A percentile compares a stretch with the other conserved stretches of the same genome.
phyloP scores from a whole-genome alignment of 2,113 vertebrate genomes.

The Pagrus major region DNA sequence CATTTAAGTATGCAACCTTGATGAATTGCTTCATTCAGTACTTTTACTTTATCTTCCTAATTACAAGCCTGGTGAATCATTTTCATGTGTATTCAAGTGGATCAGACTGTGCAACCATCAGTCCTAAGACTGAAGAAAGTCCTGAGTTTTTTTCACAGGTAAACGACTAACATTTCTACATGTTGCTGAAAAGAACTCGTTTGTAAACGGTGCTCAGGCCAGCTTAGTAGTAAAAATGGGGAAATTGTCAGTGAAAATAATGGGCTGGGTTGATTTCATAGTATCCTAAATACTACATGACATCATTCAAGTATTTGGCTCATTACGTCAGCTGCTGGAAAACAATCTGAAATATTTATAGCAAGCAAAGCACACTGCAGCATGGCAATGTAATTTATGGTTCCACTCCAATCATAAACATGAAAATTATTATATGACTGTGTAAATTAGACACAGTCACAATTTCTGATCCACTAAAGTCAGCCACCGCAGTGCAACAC shows the following conservation, averaged over 20 bases:
- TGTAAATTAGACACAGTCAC: slow-evolving; percentile 6
- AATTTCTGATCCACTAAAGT: slow-evolving; percentile 11
- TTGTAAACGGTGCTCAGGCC: slow-evolving; percentile 23
- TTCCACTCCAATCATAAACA: neutral
- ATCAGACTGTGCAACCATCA: slow-evolving; percentile 14
- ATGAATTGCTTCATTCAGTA: neutral
- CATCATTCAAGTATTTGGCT: slow-evolving; percentile 24
- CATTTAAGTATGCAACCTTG: slow-evolving; percentile 5
- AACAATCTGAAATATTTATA: slow-evolving; percentile 18
- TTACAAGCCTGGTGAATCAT: neutral
- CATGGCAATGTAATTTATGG: neutral
- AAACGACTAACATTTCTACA: neutral
- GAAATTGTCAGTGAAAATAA: neutral
- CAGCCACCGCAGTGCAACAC: slow-evolving; percentile 4
- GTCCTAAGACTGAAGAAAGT: neutral
- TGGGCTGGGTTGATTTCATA: slow-evolving; percentile 3
- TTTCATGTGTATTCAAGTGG: neutral
- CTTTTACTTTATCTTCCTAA: slow-evolving; percentile 1
- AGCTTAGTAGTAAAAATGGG: neutral
- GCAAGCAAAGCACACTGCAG: slow-evolving; percentile 16
- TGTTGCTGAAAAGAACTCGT: neutral
- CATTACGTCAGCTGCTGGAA: neutral
- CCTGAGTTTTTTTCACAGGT: neutral
- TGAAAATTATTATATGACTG: neutral
- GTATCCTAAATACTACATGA: slow-evolving; percentile 3